Evolutionary conservation across 2,888 invertebrate species (phyloP).

Genomic region (Drosophila cognata): DNA sequence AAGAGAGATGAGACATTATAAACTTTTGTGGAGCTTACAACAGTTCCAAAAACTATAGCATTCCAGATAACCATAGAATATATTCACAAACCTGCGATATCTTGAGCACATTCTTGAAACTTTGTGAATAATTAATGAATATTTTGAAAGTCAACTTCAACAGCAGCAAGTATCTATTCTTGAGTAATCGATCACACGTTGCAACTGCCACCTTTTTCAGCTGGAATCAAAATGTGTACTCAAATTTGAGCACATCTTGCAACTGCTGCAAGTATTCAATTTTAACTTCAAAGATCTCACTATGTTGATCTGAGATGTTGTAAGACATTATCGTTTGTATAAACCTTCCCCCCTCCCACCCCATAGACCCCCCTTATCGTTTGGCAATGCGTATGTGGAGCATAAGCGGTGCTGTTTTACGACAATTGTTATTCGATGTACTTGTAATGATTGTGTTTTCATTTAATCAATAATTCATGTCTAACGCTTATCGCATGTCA

Average conservation of each 20-base stretch:
- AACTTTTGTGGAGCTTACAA: background rate
- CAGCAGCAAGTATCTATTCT: background rate
- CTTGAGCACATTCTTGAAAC: background rate
- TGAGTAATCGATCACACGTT: background rate
- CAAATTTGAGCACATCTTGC: background rate
- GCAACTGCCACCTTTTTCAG: background rate
- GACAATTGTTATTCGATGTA: conserved; percentile 6
- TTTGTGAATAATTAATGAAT: background rate
- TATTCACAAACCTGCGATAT: background rate
- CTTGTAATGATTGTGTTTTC: conserved; percentile 58
- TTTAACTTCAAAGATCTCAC: background rate
- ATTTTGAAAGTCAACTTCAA: background rate
- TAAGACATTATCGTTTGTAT: conserved; percentile 16
- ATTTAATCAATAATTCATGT: conserved; percentile 66
- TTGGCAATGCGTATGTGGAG: background rate
- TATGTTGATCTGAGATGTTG: conserved; percentile 19
- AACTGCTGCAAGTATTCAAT: background rate
- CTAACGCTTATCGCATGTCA: conserved; percentile 49
- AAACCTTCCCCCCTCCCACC: background rate
- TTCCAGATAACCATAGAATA: background rate
- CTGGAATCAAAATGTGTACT: background rate
- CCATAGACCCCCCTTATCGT: conserved; percentile 8
- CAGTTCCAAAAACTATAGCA: background rate
- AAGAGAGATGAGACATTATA: background rate
- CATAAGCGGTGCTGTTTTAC: conserved; percentile 8